Evolutionary conservation across 2,797 vertebrate species (phyloP).

Genomic region (Gallinago stenura): DNA sequence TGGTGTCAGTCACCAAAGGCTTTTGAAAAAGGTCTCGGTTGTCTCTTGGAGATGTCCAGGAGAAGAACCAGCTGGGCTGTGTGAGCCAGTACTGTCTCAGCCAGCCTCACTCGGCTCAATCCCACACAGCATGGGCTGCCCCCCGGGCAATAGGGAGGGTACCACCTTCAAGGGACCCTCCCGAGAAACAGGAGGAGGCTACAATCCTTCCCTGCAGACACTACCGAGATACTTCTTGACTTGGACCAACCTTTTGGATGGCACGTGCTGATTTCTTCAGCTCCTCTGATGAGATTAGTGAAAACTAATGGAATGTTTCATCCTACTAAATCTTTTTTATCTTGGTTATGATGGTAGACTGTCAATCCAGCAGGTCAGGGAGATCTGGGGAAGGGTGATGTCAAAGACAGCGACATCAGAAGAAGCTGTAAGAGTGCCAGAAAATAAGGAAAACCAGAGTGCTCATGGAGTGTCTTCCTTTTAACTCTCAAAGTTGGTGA

Average conservation of each 20-base stretch:
- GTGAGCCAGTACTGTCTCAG: rapidly evolving
- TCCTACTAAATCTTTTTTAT: background rate
- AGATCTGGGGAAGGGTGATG: background rate
- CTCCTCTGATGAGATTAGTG: background rate
- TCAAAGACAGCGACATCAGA: background rate
- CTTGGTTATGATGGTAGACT: background rate
- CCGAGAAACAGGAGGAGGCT: background rate
- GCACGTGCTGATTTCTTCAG: background rate
- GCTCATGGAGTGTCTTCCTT: background rate
- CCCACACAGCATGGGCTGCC: rapidly evolving
- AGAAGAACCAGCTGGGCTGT: background rate
- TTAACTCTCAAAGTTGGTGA: background rate
- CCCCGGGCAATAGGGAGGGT: background rate
- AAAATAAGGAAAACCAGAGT: background rate
- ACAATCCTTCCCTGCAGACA: background rate
- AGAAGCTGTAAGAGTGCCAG: background rate
- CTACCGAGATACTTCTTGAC: background rate
- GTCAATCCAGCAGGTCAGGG: background rate
- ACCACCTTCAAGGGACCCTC: background rate
- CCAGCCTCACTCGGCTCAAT: background rate
- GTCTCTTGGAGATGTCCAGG: background rate
- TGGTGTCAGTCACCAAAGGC: background rate
- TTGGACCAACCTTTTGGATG: background rate
- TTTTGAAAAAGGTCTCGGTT: background rate
- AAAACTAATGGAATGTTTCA: no score